Conservation (phyloP, 2,113 vertebrate genomes). For the Saguinus midas region DNA sequence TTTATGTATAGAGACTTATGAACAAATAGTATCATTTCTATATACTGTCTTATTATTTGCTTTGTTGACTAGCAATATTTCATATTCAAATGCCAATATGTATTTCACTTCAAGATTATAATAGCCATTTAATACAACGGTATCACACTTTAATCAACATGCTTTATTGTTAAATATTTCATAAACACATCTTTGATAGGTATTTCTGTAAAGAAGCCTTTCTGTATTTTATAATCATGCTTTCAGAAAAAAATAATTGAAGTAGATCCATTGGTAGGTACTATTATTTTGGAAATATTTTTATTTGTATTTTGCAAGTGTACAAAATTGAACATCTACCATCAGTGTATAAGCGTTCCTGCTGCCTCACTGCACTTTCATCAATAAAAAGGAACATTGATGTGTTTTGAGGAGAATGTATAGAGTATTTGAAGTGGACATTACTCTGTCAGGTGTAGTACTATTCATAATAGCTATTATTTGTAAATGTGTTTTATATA, state of each 20-base stretch:
- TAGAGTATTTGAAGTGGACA: neutral
- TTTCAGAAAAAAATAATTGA: neutral
- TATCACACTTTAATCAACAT: neutral
- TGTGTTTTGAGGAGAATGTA: neutral
- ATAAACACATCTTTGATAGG: neutral
- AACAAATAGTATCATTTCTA: slow-evolving; percentile 11
- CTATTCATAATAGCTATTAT: neutral
- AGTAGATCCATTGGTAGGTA: neutral
- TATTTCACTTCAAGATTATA: neutral
- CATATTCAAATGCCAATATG: neutral
- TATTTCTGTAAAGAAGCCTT: neutral
- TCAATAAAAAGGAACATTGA: neutral
- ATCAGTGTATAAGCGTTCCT: neutral
- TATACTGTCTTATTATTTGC: neutral
- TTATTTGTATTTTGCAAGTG: neutral
- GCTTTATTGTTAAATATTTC: neutral
- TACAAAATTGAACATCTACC: neutral
- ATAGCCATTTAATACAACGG: neutral
- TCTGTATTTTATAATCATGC: neutral
- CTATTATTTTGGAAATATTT: slow-evolving; percentile 9
- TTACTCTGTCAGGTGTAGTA: neutral
- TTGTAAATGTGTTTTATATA: slow-evolving; percentile 15
- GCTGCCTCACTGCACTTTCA: neutral
- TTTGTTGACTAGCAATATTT: neutral
- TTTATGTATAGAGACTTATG: neutral